Percentiles rank a stretch among this genome's conserved stretches.
These are phyloP conservation scores for Brotogeris chrysoptera DNA, from an alignment of 2,797 vertebrate genomes.

Conservation along the genomic window DNA sequence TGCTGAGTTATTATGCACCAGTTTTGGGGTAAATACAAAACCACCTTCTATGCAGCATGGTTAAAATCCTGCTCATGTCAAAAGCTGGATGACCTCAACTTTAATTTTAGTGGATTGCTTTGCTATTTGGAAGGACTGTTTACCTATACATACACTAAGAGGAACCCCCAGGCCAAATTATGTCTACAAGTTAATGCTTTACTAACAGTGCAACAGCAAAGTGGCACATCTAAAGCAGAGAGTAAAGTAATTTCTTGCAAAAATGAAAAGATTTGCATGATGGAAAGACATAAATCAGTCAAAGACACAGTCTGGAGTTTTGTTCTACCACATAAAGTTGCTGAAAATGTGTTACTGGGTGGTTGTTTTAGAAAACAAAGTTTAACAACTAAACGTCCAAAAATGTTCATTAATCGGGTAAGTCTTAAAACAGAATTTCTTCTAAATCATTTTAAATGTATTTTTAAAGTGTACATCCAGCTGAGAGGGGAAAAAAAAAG, in stretches of 20 bases:
- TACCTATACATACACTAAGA: background rate
- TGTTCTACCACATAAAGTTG: background rate
- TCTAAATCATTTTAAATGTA: background rate
- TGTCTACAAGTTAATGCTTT: background rate
- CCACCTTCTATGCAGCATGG: fast-evolving
- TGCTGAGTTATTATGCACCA: background rate
- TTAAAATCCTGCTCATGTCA: background rate
- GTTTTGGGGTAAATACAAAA: background rate
- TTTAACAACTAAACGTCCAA: background rate
- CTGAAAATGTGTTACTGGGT: background rate
- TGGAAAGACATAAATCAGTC: background rate
- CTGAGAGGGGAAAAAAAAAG: background rate
- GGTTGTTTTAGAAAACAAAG: background rate
- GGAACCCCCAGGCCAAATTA: background rate
- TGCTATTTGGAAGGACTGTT: background rate
- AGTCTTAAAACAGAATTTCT: background rate
- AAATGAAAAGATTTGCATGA: background rate
- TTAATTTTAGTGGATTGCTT: background rate
- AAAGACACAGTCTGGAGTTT: background rate
- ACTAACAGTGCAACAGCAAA: background rate
- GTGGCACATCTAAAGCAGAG: background rate
- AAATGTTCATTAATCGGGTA: background rate
- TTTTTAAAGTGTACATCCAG: background rate
- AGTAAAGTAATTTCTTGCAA: background rate
- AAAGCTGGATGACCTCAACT: background rate